A percentile compares a stretch with the other conserved stretches of the same genome.
These are phyloP conservation scores for Psylliodes chrysocephalus DNA, from an alignment of 2,888 invertebrate species.

Conservation along the genomic window DNA sequence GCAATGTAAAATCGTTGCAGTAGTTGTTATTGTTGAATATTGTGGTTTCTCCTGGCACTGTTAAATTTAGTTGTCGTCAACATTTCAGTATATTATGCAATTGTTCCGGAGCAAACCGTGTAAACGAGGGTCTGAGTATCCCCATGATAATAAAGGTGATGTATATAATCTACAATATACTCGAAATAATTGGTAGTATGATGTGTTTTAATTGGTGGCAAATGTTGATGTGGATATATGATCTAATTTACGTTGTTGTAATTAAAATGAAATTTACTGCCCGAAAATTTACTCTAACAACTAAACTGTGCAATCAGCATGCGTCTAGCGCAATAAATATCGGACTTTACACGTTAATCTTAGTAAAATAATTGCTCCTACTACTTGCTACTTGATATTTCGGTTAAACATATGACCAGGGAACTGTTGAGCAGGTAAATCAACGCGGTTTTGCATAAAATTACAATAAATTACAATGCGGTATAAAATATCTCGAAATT, in stretches of 20 bases:
- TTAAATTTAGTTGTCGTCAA: slow-evolving; percentile 18
- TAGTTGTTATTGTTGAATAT: slow-evolving; percentile 5
- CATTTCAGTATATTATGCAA: slow-evolving; percentile 14
- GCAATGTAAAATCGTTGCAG: background rate
- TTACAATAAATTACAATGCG: slow-evolving; percentile 4
- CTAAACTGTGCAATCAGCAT: slow-evolving; percentile 45
- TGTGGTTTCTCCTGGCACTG: background rate
- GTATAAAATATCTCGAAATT: background rate
- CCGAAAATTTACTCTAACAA: slow-evolving; percentile 44
- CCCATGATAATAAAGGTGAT: slow-evolving; percentile 25
- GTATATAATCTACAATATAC: slow-evolving; percentile 24
- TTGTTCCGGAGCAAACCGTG: slow-evolving; percentile 6
- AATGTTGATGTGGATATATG: slow-evolving; percentile 37
- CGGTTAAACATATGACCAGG: slow-evolving; percentile 16
- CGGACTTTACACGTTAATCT: slow-evolving; percentile 38
- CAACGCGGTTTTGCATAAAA: slow-evolving; percentile 5
- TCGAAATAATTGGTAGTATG: slow-evolving; percentile 32
- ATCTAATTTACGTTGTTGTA: slow-evolving; percentile 46
- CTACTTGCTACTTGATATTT: slow-evolving; percentile 10
- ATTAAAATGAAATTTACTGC: slow-evolving; percentile 49
- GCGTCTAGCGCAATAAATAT: slow-evolving; percentile 43
- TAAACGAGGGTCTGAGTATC: slow-evolving; percentile 15
- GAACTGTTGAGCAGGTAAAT: slow-evolving; percentile 19
- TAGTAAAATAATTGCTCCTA: slow-evolving; percentile 29
- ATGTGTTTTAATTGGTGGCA: slow-evolving; percentile 40